Evolutionary conservation across 2,888 invertebrate species (phyloP).

Genomic region (Catocala fraxini): DNA sequence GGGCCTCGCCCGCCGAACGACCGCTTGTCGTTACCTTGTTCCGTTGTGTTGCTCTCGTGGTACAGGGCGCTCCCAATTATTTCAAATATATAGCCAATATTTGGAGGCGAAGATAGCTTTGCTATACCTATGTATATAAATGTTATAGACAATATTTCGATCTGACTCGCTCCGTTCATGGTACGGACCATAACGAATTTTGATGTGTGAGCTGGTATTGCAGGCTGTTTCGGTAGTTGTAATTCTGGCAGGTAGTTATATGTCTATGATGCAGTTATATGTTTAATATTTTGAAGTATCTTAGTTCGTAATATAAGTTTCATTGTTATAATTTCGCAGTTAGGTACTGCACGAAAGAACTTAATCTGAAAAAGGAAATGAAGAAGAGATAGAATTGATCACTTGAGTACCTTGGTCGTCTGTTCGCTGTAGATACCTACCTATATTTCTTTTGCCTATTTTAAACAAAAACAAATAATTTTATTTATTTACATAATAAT

Average conservation of each 20-base stretch:
- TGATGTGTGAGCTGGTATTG: not conserved
- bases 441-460: no score
- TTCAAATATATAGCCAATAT: conserved; percentile 44
- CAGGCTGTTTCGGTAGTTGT: not conserved
- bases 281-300: not conserved
- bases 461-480: no score
- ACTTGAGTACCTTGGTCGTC: not conserved
- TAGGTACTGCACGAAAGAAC: conserved; percentile 11
- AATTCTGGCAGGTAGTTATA: not conserved
- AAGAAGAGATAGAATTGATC: conserved; percentile 23
- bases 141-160: conserved; percentile 9
- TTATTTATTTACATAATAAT: no score
- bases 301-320: not conserved
- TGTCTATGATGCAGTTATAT: not conserved
- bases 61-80: conserved; percentile 65
- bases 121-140: not conserved
- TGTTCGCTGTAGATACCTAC: not conserved
- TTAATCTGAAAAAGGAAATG: conserved; percentile 29
- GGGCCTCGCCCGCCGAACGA: conserved; percentile 58
- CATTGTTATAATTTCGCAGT: conserved; percentile 10
- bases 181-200: conserved; percentile 16
- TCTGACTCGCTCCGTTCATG: conserved; percentile 15
- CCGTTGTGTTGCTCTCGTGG: conserved; percentile 66
- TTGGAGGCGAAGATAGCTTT: conserved; percentile 16
- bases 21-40: conserved; percentile 74